These are phyloP conservation scores for Shargacucullia verbasci DNA, from an alignment of 2,888 invertebrate species.

Conservation along the genomic window DNA sequence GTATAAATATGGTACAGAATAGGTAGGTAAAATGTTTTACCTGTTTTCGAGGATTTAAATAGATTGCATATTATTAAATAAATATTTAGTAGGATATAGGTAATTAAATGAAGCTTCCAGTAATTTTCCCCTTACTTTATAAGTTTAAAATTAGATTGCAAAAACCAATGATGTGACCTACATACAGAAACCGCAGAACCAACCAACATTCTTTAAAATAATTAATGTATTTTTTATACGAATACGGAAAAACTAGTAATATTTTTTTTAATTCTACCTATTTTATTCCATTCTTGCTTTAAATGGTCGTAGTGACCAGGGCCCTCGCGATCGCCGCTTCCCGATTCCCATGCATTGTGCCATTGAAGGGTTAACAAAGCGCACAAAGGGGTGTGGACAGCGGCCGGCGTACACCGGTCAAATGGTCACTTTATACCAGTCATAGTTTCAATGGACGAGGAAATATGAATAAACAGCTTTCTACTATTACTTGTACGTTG, in stretches of 20 bases:
- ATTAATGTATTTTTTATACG: slow-evolving; percentile 5
- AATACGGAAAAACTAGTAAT: slow-evolving; percentile 33
- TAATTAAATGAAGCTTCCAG: slow-evolving; percentile 6
- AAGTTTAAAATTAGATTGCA: slow-evolving; percentile 24
- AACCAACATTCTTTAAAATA: too few relatives aligned
- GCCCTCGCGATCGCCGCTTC: slow-evolving; percentile 74
- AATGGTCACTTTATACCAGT: slow-evolving; percentile 85
- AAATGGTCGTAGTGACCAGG: slow-evolving; percentile 74
- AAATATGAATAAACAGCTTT: slow-evolving; percentile 85
- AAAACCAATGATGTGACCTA: neutral
- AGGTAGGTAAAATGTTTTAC: slow-evolving; percentile 24
- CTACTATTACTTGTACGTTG: slow-evolving; percentile 74
- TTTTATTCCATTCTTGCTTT: slow-evolving; percentile 68
- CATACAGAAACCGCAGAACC: too few relatives aligned
- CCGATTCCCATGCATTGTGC: slow-evolving; percentile 86
- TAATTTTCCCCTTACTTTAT: slow-evolving; percentile 25
- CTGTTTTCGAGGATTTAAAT: slow-evolving; percentile 40
- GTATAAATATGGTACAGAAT: slow-evolving; percentile 10
- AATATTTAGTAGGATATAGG: slow-evolving; percentile 12
- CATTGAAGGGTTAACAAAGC: slow-evolving; percentile 82
- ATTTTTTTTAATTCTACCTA: slow-evolving; percentile 43
- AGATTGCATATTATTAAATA: slow-evolving; percentile 23
- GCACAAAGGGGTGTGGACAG: slow-evolving; percentile 87
- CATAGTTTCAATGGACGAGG: slow-evolving; percentile 83
- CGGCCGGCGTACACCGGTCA: slow-evolving; percentile 82